phyloP scores from a whole-genome alignment of 2,797 vertebrate genomes.

The Chelon labrosus region DNA sequence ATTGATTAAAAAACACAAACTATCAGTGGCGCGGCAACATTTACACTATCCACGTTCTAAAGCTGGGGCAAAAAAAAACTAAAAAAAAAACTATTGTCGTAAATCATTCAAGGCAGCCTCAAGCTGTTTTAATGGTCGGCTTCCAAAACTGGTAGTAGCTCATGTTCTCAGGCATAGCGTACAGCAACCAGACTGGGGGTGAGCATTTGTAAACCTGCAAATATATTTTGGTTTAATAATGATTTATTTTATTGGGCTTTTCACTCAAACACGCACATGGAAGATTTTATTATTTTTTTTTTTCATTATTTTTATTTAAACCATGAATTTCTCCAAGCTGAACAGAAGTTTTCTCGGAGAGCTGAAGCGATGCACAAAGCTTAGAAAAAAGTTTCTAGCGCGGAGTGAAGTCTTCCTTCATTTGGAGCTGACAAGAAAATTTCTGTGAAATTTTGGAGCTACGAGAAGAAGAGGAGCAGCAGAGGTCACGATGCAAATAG shows the following conservation, averaged over 20 bases:
- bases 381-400: constrained; percentile 18
- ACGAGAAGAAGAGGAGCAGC: constrained; percentile 19
- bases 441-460: constrained; percentile 36
- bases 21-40: constrained; percentile 20
- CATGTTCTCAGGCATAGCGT: background rate
- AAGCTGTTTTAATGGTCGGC: constrained; percentile 30
- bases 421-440: constrained; percentile 17
- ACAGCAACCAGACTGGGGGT: background rate
- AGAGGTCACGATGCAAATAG: constrained; percentile 44
- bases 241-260: no score
- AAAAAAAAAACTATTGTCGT: constrained; percentile 19
- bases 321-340: constrained; percentile 5
- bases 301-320: constrained; percentile 13
- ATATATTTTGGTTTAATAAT: background rate
- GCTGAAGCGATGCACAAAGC: constrained; percentile 21
- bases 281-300: constrained; percentile 1
- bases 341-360: constrained; percentile 16
- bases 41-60: background rate
- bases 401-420: constrained; percentile 9
- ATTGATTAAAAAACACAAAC: constrained; percentile 15
- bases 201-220: constrained; percentile 5
- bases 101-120: constrained; percentile 44
- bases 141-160: constrained; percentile 21
- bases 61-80: constrained; percentile 13
- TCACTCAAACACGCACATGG: background rate